Conservation (phyloP, 2,113 vertebrate species). For the Bombycilla garrulus region DNA sequence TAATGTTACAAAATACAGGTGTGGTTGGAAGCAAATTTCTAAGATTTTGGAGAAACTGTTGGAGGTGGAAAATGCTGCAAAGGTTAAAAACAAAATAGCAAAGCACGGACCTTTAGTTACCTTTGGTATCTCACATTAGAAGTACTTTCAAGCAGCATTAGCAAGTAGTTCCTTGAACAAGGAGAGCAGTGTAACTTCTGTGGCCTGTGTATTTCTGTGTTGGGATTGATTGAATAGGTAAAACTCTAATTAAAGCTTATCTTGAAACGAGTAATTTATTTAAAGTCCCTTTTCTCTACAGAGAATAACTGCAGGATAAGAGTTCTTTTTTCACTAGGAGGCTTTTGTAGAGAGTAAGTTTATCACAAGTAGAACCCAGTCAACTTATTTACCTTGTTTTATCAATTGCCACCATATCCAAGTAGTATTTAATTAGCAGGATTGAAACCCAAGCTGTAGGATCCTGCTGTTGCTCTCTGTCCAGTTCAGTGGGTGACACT, state of each 20-base stretch:
- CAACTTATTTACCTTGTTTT: neutral
- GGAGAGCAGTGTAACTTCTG: neutral
- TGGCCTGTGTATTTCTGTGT: neutral
- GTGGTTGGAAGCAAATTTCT: neutral
- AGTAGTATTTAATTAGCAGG: neutral
- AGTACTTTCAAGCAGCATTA: neutral
- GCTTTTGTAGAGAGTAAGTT: neutral
- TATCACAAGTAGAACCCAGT: neutral
- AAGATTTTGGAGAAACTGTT: neutral
- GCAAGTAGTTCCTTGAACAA: neutral
- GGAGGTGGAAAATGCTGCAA: neutral
- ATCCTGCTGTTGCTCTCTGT: neutral
- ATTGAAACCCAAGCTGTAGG: accelerated
- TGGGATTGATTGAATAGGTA: neutral
- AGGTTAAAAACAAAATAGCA: neutral
- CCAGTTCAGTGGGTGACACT: neutral
- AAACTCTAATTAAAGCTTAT: neutral
- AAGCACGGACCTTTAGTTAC: neutral
- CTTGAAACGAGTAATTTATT: neutral
- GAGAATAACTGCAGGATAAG: neutral
- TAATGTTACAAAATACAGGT: neutral
- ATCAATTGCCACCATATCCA: neutral
- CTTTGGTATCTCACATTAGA: neutral
- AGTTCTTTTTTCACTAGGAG: neutral
- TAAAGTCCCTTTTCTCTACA: neutral